Evolutionary conservation across 2,888 invertebrate genomes (phyloP).

Genomic region (Leptopilina drosophilae): DNA sequence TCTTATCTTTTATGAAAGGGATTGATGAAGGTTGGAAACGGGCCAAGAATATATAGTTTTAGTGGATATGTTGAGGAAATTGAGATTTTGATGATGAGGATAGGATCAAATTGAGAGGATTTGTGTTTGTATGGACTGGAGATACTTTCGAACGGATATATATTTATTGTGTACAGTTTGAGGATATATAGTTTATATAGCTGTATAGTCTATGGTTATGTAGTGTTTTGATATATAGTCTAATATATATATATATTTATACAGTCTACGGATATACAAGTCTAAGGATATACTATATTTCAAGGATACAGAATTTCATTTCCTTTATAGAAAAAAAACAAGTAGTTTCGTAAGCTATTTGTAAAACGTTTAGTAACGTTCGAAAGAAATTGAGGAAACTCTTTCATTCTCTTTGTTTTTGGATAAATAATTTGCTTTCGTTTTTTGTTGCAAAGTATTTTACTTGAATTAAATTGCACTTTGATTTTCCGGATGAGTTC

Average conservation of each 20-base stretch:
- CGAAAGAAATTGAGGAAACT: background rate
- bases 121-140: background rate
- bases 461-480: background rate
- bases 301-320: background rate
- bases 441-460: no score
- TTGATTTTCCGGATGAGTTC: background rate
- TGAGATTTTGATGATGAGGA: background rate
- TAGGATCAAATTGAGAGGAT: background rate
- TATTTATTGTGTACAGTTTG: no score
- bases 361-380: slow-evolving; percentile 9
- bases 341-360: background rate
- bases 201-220: no score
- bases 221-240: no score
- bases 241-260: background rate
- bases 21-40: background rate
- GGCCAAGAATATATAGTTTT: background rate
- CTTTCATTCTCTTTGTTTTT: no score
- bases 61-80: background rate
- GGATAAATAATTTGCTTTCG: no score
- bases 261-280: no score
- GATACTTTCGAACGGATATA: no score
- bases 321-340: background rate
- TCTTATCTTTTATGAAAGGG: background rate
- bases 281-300: background rate
- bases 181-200: no score